These are phyloP conservation scores for Parnassius orleans DNA, from an alignment of 2,888 invertebrate genomes.

Conservation along the genomic window DNA sequence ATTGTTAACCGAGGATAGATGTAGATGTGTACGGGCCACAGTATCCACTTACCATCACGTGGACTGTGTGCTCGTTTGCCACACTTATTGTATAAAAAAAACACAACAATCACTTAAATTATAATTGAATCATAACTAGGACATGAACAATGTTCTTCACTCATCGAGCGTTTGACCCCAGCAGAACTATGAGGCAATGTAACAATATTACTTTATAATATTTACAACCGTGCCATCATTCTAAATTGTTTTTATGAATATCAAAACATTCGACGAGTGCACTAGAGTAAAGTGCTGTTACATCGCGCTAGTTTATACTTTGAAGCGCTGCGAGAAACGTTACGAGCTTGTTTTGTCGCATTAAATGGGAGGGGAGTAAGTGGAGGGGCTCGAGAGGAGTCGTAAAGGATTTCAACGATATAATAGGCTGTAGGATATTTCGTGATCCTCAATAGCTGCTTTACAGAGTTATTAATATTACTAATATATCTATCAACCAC, in stretches of 20 bases:
- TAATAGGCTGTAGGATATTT: not conserved
- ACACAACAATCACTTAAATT: too few species aligned
- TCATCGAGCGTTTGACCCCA: too few species aligned
- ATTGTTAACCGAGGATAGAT: too few species aligned
- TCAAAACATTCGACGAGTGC: constrained; percentile 14
- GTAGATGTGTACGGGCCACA: too few species aligned
- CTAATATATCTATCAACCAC: too few species aligned
- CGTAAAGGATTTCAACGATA: not conserved
- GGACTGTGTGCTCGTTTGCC: too few species aligned
- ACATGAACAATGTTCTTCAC: too few species aligned
- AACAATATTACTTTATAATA: not conserved
- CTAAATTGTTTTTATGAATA: constrained; percentile 7
- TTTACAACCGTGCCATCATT: not conserved
- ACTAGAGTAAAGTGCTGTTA: constrained; percentile 18
- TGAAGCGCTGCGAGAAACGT: constrained; percentile 10
- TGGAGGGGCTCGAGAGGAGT: constrained; percentile 1
- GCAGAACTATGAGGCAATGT: too few species aligned
- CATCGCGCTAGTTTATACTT: constrained; percentile 17
- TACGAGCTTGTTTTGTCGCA: constrained; percentile 16
- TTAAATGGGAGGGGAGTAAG: constrained; percentile 8
- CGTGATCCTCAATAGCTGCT: not conserved
- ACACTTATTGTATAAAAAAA: too few species aligned
- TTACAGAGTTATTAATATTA: not conserved
- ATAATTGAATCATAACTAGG: too few species aligned
- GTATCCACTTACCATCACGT: too few species aligned